Conservation (phyloP, 2,113 vertebrate genomes). For the Datnioides undecimradiatus region DNA sequence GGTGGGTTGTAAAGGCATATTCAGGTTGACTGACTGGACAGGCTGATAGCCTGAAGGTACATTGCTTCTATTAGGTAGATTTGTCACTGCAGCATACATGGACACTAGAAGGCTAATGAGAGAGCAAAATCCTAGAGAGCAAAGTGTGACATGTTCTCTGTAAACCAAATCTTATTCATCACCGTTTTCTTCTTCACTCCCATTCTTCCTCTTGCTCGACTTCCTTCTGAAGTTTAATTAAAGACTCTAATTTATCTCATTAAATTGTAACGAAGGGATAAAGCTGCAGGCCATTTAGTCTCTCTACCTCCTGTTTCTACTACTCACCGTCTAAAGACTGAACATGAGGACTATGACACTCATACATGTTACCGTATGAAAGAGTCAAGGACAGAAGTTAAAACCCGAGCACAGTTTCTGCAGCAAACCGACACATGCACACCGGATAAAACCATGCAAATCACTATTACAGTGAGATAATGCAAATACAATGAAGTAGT, state of each 20-base stretch:
- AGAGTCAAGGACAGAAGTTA: conserved; percentile 11
- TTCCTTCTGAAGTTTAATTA: conserved; percentile 57
- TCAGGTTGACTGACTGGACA: conserved; percentile 13
- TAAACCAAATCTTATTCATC: conserved; percentile 57
- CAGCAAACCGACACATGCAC: neutral
- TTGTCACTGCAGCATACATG: conserved; percentile 5
- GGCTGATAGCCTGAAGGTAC: conserved; percentile 22
- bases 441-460: conserved; percentile 42
- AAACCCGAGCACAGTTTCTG: neutral
- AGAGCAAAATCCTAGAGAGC: conserved; percentile 20
- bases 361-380: neutral
- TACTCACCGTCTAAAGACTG: neutral
- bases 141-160: conserved; percentile 43
- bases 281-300: conserved; percentile 15
- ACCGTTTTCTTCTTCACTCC: conserved; percentile 9
- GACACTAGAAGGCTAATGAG: conserved; percentile 45
- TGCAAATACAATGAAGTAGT: conserved; percentile 17
- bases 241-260: conserved; percentile 47
- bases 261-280: conserved; percentile 33
- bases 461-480: conserved; percentile 27
- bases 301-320: neutral
- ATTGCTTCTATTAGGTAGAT: conserved; percentile 9
- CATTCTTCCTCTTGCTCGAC: conserved; percentile 15
- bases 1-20: neutral
- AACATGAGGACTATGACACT: neutral